These are phyloP conservation scores for Dasysyrphus tricinctus DNA, from an alignment of 2,888 invertebrate species.

Conservation along the genomic window DNA sequence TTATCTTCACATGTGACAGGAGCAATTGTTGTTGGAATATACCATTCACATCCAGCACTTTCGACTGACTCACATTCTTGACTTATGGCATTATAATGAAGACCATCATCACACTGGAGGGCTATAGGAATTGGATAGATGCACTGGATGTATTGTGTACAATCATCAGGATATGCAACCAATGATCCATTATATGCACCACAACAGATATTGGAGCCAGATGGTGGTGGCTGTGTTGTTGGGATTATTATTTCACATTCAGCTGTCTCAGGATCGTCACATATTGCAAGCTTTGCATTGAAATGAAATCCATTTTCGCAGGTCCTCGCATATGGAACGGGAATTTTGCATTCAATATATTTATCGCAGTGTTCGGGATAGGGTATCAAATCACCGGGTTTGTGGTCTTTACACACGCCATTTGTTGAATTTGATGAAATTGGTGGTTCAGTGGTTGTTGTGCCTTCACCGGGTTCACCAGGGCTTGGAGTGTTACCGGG, in stretches of 20 bases:
- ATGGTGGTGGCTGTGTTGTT: not conserved
- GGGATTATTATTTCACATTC: conserved; percentile 47
- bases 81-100: conserved; percentile 71
- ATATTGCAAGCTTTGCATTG: conserved; percentile 64
- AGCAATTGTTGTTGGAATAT: not conserved
- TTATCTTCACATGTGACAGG: conserved; percentile 1
- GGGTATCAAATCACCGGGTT: conserved; percentile 58
- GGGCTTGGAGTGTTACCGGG: conserved; percentile 33
- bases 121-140: conserved; percentile 60
- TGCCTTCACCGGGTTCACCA: not conserved
- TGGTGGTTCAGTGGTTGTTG: conserved; percentile 4
- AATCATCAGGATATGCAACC: conserved; percentile 67
- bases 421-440: conserved; percentile 58
- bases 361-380: conserved; percentile 72
- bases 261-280: conserved; percentile 73
- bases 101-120: conserved; percentile 74
- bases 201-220: conserved; percentile 52
- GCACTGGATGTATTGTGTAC: conserved; percentile 76
- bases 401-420: conserved; percentile 69
- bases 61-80: conserved; percentile 75
- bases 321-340: conserved; percentile 57
- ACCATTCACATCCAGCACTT: conserved; percentile 77
- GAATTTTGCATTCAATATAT: conserved; percentile 75
- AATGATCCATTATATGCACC: conserved; percentile 35
- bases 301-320: conserved; percentile 67